Conservation (phyloP, 2,113 vertebrate species). For the Myiozetetes cayanensis region DNA sequence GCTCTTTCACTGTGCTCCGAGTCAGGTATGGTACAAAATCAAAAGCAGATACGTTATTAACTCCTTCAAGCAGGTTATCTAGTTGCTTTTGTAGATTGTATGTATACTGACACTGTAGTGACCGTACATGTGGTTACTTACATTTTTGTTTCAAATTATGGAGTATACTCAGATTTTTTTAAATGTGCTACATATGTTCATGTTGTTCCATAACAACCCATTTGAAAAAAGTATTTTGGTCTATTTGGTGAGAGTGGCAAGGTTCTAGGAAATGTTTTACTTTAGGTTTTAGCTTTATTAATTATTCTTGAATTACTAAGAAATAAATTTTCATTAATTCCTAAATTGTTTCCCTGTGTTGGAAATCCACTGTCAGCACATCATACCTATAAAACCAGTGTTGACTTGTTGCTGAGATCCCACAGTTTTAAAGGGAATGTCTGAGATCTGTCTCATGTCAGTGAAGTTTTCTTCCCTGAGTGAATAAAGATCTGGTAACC, state of each 20-base stretch:
- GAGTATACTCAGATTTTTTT: neutral
- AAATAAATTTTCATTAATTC: neutral
- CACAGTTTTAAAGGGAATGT: neutral
- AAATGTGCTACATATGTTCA: neutral
- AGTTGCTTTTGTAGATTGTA: neutral
- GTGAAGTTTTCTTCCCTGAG: neutral
- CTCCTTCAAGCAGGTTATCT: neutral
- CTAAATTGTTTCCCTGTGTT: neutral
- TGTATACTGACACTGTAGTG: neutral
- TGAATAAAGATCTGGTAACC: neutral
- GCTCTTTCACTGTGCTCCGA: slow-evolving; percentile 95
- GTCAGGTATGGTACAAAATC: slow-evolving; percentile 81
- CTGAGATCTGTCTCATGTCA: neutral
- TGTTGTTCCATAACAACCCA: neutral
- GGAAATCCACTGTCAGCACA: neutral
- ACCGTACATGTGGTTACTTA: neutral
- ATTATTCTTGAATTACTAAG: neutral
- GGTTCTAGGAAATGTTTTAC: neutral
- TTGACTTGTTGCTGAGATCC: neutral
- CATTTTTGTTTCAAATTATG: neutral
- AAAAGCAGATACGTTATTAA: neutral
- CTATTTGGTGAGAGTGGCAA: neutral
- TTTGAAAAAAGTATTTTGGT: neutral
- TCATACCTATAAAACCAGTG: neutral
- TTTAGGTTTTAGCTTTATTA: neutral